These are phyloP conservation scores for Datnioides undecimradiatus DNA, from an alignment of 2,113 vertebrate genomes.

Conservation along the genomic window DNA sequence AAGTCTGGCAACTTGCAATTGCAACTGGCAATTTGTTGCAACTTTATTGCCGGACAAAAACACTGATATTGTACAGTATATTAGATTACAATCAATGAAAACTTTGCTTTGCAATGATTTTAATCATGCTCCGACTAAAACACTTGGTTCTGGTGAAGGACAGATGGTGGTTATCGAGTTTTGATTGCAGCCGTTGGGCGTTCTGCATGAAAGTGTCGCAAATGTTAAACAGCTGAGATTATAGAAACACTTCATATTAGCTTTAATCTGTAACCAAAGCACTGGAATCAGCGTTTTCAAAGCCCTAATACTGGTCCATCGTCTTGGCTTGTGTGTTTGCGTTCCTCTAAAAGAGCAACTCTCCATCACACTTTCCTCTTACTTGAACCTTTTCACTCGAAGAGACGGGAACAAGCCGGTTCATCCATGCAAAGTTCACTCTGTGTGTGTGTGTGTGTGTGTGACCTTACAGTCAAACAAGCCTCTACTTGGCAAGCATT, in stretches of 20 bases:
- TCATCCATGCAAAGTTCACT: constrained; percentile 40
- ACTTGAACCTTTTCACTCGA: background rate
- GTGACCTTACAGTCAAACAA: constrained; percentile 29
- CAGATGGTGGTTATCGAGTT: no score
- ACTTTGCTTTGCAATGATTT: no score
- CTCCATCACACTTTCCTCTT: constrained; percentile 4
- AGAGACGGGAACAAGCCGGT: background rate
- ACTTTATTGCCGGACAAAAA: background rate
- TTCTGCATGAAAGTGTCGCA: no score
- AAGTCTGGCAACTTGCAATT: background rate
- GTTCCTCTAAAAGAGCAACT: background rate
- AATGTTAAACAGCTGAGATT: no score
- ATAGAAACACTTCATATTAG: background rate
- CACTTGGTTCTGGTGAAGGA: no score
- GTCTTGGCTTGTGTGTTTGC: background rate
- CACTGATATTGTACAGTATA: background rate
- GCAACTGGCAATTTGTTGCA: no score
- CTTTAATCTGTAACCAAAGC: background rate
- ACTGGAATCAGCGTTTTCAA: background rate
- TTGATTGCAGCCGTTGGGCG: no score
- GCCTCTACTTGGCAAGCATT: constrained; percentile 34
- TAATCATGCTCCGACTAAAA: no score
- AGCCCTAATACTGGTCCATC: background rate
- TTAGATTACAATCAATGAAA: background rate
- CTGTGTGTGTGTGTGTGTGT: background rate